Percentiles rank a stretch among this genome's conserved stretches.
phyloP scores from a whole-genome alignment of 2,797 vertebrate species.

The Poecilia velifera region DNA sequence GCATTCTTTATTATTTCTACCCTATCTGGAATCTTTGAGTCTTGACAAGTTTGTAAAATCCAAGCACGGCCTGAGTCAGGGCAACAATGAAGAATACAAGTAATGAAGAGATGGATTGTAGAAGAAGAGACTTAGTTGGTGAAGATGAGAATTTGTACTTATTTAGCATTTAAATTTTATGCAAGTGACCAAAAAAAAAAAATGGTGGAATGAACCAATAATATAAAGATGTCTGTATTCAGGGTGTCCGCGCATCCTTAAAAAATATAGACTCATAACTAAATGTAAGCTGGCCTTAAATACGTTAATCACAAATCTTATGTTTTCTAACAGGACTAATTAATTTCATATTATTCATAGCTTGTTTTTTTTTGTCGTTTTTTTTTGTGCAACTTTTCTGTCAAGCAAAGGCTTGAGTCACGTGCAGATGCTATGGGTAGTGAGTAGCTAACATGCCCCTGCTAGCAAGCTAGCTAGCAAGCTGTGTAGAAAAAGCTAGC shows the following conservation, averaged over 20 bases:
- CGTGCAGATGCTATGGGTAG: too few relatives aligned
- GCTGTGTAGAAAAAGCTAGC: too few relatives aligned
- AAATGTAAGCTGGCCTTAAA: background rate
- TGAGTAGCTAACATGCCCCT: too few relatives aligned
- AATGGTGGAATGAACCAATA: background rate
- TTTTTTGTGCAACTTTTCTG: background rate
- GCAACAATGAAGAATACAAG: background rate
- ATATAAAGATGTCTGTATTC: background rate
- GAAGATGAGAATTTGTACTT: background rate
- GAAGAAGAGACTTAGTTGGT: background rate
- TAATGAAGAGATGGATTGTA: background rate
- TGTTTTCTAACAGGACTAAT: background rate
- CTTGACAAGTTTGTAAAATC: background rate
- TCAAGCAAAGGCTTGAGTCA: background rate
- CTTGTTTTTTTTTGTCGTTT: background rate
- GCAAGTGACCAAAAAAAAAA: background rate
- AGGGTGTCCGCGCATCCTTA: background rate
- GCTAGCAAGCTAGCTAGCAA: too few relatives aligned
- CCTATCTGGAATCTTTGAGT: background rate
- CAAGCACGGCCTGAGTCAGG: background rate
- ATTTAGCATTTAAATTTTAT: background rate
- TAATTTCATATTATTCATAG: background rate
- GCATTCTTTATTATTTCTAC: background rate
- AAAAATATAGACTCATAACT: background rate
- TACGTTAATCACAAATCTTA: background rate